Conservation (phyloP, 2,113 vertebrate species). For the Silurus meridionalis region DNA sequence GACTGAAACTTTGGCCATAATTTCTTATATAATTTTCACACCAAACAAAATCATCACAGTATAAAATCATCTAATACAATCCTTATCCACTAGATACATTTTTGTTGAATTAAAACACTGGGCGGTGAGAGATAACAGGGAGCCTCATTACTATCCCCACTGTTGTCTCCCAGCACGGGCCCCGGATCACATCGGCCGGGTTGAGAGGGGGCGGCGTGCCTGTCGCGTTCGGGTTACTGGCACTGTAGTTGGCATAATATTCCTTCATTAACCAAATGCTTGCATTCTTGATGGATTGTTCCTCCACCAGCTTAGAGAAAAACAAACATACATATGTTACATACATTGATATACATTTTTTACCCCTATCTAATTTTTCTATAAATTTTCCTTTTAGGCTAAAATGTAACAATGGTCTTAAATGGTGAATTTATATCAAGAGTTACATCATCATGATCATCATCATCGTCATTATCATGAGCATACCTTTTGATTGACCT, state of each 20-base stretch:
- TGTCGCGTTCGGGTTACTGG: constrained; percentile 67
- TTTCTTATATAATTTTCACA: background rate
- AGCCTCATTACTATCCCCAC: constrained; percentile 87
- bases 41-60: background rate
- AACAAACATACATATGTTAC: background rate
- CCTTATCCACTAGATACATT: background rate
- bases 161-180: constrained; percentile 96
- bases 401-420: background rate
- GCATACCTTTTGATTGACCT: constrained; percentile 89
- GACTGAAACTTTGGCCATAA: background rate
- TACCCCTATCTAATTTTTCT: background rate
- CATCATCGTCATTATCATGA: background rate
- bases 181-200: constrained; percentile 88
- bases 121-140: constrained; percentile 21
- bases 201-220: constrained; percentile 77
- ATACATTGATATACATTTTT: background rate
- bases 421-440: background rate
- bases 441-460: background rate
- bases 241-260: constrained; percentile 78
- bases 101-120: background rate
- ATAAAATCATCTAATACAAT: background rate
- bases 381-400: background rate
- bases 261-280: constrained; percentile 81
- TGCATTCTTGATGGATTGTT: constrained; percentile 83
- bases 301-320: constrained; percentile 79